phyloP scores from a whole-genome alignment of 2,797 vertebrate genomes.

The Champsocephalus gunnari region DNA sequence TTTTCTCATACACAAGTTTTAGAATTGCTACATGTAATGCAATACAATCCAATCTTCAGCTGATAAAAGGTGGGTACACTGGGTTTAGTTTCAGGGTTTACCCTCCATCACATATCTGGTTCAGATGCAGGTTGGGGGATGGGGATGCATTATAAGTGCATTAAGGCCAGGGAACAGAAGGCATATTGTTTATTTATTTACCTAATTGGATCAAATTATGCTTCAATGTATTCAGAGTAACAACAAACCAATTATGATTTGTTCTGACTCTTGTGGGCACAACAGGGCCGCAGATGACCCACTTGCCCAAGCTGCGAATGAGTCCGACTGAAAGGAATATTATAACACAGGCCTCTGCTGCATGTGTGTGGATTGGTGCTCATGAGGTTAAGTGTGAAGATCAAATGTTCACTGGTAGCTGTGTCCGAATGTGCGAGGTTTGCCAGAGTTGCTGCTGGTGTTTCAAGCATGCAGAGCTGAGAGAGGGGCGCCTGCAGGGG shows the following conservation, averaged over 20 bases:
- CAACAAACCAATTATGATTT: constrained; percentile 73
- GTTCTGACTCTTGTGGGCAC: constrained; percentile 66
- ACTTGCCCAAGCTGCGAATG: constrained; percentile 49
- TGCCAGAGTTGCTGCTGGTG: constrained; percentile 60
- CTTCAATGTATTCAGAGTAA: constrained; percentile 76
- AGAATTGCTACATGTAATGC: constrained; percentile 22
- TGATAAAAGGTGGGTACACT: constrained; percentile 46
- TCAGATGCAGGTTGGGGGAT: constrained; percentile 52
- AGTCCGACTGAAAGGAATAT: constrained; percentile 53
- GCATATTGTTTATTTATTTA: constrained; percentile 87
- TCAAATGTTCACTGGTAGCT: constrained; percentile 57
- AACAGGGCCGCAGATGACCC: constrained; percentile 53
- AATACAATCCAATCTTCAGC: constrained; percentile 37
- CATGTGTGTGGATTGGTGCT: constrained; percentile 20
- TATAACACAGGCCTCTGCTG: constrained; percentile 24
- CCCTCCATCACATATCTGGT: constrained; percentile 47
- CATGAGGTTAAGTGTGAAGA: constrained; percentile 43
- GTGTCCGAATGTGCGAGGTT: constrained; percentile 50
- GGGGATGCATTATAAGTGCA: constrained; percentile 78
- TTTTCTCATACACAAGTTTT: background rate
- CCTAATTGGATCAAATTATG: constrained; percentile 84
- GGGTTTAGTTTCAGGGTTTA: constrained; percentile 48
- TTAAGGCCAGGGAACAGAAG: constrained; percentile 81
- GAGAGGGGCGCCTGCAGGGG: constrained; percentile 57
- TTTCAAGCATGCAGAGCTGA: constrained; percentile 38